A percentile compares a stretch with the other conserved stretches of the same genome.
Conservation (phyloP, 1,140 invertebrate species). For the Manduca sexta region DNA sequence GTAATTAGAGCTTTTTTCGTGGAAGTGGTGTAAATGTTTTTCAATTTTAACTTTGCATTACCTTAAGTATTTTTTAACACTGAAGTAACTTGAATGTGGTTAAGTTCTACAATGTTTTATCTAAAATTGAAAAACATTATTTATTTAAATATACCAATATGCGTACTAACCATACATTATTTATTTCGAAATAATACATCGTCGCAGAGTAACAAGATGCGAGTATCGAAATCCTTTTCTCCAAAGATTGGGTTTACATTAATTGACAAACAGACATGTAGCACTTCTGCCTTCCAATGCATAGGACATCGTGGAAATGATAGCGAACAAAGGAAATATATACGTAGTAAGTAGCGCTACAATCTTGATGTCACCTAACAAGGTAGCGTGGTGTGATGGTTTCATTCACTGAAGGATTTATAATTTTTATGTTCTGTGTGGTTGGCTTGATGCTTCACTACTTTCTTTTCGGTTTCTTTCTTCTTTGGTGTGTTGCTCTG, state of each 20-base stretch:
- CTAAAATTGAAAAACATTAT: conserved; percentile 52
- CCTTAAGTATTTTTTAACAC: no score
- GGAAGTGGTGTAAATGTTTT: conserved; percentile 46
- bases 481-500: conserved; percentile 61
- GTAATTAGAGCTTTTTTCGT: conserved; percentile 23
- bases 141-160: conserved; percentile 23
- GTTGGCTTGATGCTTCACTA: conserved; percentile 40
- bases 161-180: conserved; percentile 53
- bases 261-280: conserved; percentile 40
- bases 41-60: conserved; percentile 30
- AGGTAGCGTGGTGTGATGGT: conserved; percentile 67
- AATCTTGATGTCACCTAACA: conserved; percentile 59
- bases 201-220: conserved; percentile 51
- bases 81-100: no score
- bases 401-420: conserved; percentile 35
- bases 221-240: conserved; percentile 42
- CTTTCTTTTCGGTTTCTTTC: conserved; percentile 22
- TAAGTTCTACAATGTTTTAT: neutral
- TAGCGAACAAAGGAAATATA: conserved; percentile 26
- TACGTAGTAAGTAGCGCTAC: conserved; percentile 56
- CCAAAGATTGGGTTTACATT: conserved; percentile 67
- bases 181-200: conserved; percentile 56
- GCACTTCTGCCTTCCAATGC: conserved; percentile 43
- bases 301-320: conserved; percentile 35
- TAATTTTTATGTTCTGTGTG: conserved; percentile 29